These are phyloP conservation scores for Cataglyphis livida DNA, from an alignment of 2,888 invertebrate species.

Conservation along the genomic window DNA sequence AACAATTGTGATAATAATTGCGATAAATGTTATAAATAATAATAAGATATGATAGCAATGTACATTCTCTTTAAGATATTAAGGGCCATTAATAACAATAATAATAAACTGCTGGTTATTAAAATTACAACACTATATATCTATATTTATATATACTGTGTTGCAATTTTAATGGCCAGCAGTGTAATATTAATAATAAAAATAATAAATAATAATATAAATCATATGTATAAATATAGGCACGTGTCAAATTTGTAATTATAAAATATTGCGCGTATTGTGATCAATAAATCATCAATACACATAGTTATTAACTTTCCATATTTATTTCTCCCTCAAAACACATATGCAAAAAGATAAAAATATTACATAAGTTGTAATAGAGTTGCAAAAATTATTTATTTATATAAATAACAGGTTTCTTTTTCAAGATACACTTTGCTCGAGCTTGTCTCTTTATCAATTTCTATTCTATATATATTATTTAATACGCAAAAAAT, in stretches of 20 bases:
- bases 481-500: conserved; percentile 7
- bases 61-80: not conserved
- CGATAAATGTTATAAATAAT: not conserved
- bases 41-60: not conserved
- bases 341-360: not conserved
- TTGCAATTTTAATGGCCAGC: not conserved
- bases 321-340: not conserved
- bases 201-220: not conserved
- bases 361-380: not conserved
- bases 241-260: conserved; percentile 1
- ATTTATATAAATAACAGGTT: not conserved
- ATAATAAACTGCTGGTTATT: not conserved
- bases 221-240: not conserved
- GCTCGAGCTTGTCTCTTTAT: not conserved
- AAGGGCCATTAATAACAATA: not conserved
- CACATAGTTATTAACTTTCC: not conserved
- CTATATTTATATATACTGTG: not conserved
- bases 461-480: not conserved
- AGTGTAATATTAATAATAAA: not conserved
- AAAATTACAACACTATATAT: not conserved
- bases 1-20: conserved; percentile 5
- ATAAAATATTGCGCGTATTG: not conserved
- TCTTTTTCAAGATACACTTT: not conserved
- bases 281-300: conserved; percentile 29
- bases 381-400: not conserved